Percentiles rank a stretch among this genome's conserved stretches.
Evolutionary conservation across 2,888 invertebrate species (phyloP).

Genomic region (Gibbula magus): DNA sequence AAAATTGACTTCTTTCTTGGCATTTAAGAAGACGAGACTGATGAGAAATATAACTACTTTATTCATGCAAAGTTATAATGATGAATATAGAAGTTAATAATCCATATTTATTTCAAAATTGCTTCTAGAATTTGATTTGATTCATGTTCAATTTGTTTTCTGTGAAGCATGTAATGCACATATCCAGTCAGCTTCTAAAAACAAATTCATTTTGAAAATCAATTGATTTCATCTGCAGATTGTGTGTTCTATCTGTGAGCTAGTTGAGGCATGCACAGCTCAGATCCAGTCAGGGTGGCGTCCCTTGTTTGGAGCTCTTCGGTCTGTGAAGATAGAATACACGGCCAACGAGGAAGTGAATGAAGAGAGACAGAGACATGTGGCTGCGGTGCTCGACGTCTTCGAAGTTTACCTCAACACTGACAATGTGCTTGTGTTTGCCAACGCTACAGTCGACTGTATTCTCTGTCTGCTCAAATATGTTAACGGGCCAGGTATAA

Average conservation of each 20-base stretch:
- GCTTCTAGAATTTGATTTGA: no score
- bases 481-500: slow-evolving; percentile 83
- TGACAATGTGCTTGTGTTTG: slow-evolving; percentile 93
- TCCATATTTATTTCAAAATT: no score
- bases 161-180: no score
- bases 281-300: slow-evolving; percentile 98
- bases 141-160: no score
- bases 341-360: slow-evolving; percentile 73
- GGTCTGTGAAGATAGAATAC: slow-evolving; percentile 82
- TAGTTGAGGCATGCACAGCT: slow-evolving; percentile 93
- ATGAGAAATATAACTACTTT: no score
- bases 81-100: no score
- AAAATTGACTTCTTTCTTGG: no score
- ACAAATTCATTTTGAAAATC: no score
- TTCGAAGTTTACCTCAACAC: slow-evolving; percentile 91
- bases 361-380: slow-evolving; percentile 72
- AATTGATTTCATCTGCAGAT: slow-evolving; percentile 80
- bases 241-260: slow-evolving; percentile 94
- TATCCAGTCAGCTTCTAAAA: no score
- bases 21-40: no score
- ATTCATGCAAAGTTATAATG: no score
- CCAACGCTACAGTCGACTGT: slow-evolving; percentile 95
- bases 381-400: slow-evolving; percentile 82
- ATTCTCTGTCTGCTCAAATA: slow-evolving; percentile 89
- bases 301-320: slow-evolving; percentile 93